Percentiles rank a stretch among this genome's conserved stretches.
Conservation (phyloP, 2,113 vertebrate species). For the Tamias sibiricus region DNA sequence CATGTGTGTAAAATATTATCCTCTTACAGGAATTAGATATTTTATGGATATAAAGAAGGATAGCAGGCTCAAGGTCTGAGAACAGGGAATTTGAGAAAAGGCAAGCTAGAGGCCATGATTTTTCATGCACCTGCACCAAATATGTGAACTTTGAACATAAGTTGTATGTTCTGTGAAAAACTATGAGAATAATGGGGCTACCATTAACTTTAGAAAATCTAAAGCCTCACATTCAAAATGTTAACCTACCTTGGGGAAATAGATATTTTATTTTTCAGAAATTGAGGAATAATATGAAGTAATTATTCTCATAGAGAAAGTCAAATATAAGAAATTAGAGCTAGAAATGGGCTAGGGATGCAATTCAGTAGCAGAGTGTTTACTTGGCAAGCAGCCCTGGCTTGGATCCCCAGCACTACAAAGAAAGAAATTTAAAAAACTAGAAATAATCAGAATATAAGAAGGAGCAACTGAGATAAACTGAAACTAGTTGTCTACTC, state of each 20-base stretch:
- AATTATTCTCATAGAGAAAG: neutral
- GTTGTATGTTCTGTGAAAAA: neutral
- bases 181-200: neutral
- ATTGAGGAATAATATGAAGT: neutral
- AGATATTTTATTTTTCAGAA: neutral
- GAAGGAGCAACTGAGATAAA: neutral
- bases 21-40: neutral
- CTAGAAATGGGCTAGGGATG: neutral
- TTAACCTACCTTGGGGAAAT: neutral
- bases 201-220: neutral
- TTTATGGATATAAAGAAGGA: neutral
- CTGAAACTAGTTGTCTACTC: neutral
- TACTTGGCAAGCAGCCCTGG: neutral
- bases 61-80: neutral
- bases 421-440: neutral
- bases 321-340: conserved; percentile 37
- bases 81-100: neutral
- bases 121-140: neutral
- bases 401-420: neutral
- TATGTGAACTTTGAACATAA: neutral
- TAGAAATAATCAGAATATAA: neutral
- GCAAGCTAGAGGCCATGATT: neutral
- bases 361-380: neutral
- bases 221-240: neutral
- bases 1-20: neutral